These are phyloP conservation scores for Tholera decimalis DNA, from an alignment of 2,888 invertebrate species.

Conservation along the genomic window DNA sequence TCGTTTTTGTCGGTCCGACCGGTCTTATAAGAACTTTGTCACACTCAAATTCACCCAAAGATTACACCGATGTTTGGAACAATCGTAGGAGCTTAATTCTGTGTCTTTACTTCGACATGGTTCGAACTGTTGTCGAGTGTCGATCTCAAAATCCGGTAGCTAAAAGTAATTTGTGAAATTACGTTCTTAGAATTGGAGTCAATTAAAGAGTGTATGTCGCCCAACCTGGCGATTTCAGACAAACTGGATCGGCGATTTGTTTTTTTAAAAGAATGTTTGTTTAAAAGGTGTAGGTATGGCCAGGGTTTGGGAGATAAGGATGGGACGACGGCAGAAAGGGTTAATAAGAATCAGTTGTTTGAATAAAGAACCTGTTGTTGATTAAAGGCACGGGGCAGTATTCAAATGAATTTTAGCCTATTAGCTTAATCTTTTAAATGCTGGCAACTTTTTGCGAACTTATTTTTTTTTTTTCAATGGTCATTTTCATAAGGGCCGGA, in stretches of 20 bases:
- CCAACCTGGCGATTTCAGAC: conserved; percentile 63
- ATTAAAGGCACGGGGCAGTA: conserved; percentile 16
- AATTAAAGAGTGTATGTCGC: conserved; percentile 81
- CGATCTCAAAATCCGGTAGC: conserved; percentile 89
- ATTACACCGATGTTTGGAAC: conserved; percentile 29
- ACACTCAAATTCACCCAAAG: conserved; percentile 60
- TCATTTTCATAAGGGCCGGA: neutral
- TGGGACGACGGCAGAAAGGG: conserved; percentile 30
- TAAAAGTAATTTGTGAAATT: conserved; percentile 91
- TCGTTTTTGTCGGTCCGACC: conserved; percentile 78
- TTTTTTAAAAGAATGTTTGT: conserved; percentile 64
- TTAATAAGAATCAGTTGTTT: conserved; percentile 46
- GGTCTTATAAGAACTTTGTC: conserved; percentile 78
- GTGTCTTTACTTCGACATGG: conserved; percentile 73
- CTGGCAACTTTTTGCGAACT: neutral
- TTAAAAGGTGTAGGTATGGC: conserved; percentile 62
- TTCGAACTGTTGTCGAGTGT: conserved; percentile 76
- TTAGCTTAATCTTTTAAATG: conserved; percentile 2
- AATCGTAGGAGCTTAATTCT: conserved; percentile 7
- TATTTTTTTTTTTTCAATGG: neutral
- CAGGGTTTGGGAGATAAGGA: conserved; percentile 47
- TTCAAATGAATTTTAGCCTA: conserved; percentile 2
- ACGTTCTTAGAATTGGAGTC: conserved; percentile 90
- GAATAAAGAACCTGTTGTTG: conserved; percentile 53
- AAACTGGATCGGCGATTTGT: conserved; percentile 69